phyloP scores from a whole-genome alignment of 2,888 invertebrate genomes.

The Hemistola chrysoprasaria region DNA sequence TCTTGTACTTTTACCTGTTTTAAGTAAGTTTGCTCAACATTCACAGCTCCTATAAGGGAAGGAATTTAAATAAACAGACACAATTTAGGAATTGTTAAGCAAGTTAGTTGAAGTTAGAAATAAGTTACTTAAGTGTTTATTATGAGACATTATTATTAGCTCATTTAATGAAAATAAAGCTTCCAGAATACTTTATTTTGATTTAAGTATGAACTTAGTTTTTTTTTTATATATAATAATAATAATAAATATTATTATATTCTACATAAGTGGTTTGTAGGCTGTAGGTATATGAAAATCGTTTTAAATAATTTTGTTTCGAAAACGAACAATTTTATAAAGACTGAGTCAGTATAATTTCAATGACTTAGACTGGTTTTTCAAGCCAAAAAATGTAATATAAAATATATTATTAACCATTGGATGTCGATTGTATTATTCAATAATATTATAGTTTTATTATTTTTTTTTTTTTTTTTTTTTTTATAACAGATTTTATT shows the following conservation, averaged over 20 bases:
- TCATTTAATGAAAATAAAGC: constrained; percentile 2
- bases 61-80: constrained; percentile 33
- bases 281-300: not conserved
- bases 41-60: constrained; percentile 39
- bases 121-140: constrained; percentile 5
- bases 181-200: constrained; percentile 5
- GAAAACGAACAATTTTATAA: constrained; percentile 17
- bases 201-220: not conserved
- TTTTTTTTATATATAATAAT: not conserved
- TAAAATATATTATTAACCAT: not conserved
- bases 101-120: constrained; percentile 35
- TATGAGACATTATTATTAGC: constrained; percentile 3
- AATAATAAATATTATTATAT: not conserved
- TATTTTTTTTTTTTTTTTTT: too few relatives aligned
- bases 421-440: not conserved
- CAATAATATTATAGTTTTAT: not conserved
- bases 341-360: constrained; percentile 28
- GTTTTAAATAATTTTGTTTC: constrained; percentile 9
- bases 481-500: too few relatives aligned
- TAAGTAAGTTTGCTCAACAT: constrained; percentile 64
- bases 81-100: constrained; percentile 43
- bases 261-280: not conserved
- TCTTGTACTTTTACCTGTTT: constrained; percentile 4
- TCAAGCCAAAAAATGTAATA: constrained; percentile 1
- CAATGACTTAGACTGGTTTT: constrained; percentile 3